phyloP scores from a whole-genome alignment of 2,113 vertebrate species.

The Sphaerodactylus townsendi region DNA sequence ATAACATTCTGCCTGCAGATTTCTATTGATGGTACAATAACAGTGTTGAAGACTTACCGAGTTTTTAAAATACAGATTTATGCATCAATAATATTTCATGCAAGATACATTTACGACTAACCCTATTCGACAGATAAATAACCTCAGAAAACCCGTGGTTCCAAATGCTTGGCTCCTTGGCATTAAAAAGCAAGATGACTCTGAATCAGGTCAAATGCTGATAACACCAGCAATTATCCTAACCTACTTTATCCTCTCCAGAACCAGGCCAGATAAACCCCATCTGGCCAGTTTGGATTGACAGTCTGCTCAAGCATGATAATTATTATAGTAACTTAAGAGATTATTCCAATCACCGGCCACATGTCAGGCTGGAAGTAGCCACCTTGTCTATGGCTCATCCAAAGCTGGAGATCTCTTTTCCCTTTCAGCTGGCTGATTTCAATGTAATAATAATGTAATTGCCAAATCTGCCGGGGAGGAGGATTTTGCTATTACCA shows the following conservation, averaged over 20 bases:
- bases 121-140: not conserved
- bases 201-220: constrained; percentile 54
- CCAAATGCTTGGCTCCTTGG: not conserved
- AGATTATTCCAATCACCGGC: constrained; percentile 57
- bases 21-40: too few species aligned
- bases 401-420: constrained; percentile 24
- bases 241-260: constrained; percentile 43
- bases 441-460: constrained; percentile 12
- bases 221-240: constrained; percentile 53
- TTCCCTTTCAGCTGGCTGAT: constrained; percentile 17
- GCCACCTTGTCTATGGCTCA: constrained; percentile 24
- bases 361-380: constrained; percentile 18
- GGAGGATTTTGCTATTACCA: constrained; percentile 54
- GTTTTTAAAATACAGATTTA: not conserved
- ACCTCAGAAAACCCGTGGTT: not conserved
- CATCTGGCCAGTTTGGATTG: constrained; percentile 54
- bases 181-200: constrained; percentile 7
- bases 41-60: not conserved
- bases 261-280: constrained; percentile 51
- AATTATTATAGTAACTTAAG: constrained; percentile 66
- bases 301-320: constrained; percentile 42
- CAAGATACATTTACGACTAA: not conserved
- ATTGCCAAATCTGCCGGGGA: constrained; percentile 48
- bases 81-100: not conserved
- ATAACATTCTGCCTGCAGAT: too few species aligned